Base-by-base conservation (phyloP, 2,888 invertebrate species). In the Tubulanus polymorphus region DNA sequence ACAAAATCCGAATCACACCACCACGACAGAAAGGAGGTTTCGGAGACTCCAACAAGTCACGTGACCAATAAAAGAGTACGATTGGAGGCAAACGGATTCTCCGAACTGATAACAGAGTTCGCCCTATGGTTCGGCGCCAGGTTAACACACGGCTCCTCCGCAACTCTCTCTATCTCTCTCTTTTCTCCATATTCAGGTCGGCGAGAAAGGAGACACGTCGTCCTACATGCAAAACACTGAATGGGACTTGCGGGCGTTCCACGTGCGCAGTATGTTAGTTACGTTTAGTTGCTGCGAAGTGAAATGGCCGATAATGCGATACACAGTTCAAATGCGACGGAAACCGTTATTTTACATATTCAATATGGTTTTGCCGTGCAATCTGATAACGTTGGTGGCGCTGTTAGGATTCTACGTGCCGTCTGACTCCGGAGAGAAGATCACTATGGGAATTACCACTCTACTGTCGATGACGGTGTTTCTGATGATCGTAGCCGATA, bases 211-310 rank as follows among this genome's bases (percentile, higher is more conserved):
- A 0, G 92, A 93, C 79, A 85, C 88, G 51, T 88, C 88, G 64
- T 91, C 91, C 81, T 93, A 92, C 79, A 90, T 92, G 74, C 87
- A 88, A n/a, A 93, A 91, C 76, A 91, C 91, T 1, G 93, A 93
- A 79, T 93, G 92, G 80, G 89, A 90, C 75, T 81, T 93, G 64
- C 71, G 81, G 25, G 74, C 76, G 54, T 79, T 83, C 69, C 61
- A 73, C 68, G 64, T 81, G 62, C 84, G 89, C 52, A 58, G 74
- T 32, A 65, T 70, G 49, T 61, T 69, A 0, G 66, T 87, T 1
- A 87, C 88, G 1, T 80, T 76, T 60, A 75, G 75, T 15, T 79
- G 81, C 60, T 81, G 81, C 62, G 74, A 69, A 15, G 74, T 76
- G 41, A 80, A 80, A 2, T 83, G 82, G 73, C 81, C 82, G 1